Evolutionary conservation across 2,113 vertebrate species (phyloP), one percentile per base, ranked within the genome.

Genomic region (Chascanopsetta lugubris): DNA sequence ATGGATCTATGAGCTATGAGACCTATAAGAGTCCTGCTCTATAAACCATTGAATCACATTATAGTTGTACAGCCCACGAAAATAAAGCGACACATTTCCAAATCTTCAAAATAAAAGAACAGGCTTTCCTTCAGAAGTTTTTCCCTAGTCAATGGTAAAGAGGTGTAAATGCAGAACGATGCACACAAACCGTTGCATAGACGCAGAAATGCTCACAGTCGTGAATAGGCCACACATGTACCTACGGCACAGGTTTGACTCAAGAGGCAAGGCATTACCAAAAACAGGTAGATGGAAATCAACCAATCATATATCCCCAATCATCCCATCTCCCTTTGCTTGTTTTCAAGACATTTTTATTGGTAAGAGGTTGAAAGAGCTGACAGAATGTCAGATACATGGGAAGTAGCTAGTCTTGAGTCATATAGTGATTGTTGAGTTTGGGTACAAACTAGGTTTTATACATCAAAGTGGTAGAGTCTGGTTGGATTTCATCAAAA

Each of bases 401-500:
- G n/a, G n/a, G n/a, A 50, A 50, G 24, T 50, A 15, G 48, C 15
- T n/a, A n/a, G n/a, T n/a, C n/a, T n/a, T n/a, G n/a, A n/a, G n/a
- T 6, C 1, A 3, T 47, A 10, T 47, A 4, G 8, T 53, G 8
- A 7, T 11, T 18, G 27, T 30, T 30, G 42, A 20, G 2, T 25
- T n/a, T 49, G 47, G 45, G 10, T 22, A 10, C 4, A 30, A 11
- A 27, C n/a, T n/a, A 29, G 26, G 6, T 22, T 54, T 9, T 22
- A 6, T 20, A 22, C 30, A 36, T 6, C 22, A 26, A 34, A 34
- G 3, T 17, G 8, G 1, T n/a, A n/a, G n/a, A n/a, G 21, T 40
- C 22, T 40, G 15, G 34, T n/a, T 26, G 34, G 54, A 51, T 45
- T 66, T 60, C 0, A 32, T 21, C 48, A 61, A 40, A 51, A 36